A percentile compares a stretch with the other conserved stretches of the same genome.
Conservation (phyloP, 2,888 invertebrate genomes). For the Leistus spinibarbis region DNA sequence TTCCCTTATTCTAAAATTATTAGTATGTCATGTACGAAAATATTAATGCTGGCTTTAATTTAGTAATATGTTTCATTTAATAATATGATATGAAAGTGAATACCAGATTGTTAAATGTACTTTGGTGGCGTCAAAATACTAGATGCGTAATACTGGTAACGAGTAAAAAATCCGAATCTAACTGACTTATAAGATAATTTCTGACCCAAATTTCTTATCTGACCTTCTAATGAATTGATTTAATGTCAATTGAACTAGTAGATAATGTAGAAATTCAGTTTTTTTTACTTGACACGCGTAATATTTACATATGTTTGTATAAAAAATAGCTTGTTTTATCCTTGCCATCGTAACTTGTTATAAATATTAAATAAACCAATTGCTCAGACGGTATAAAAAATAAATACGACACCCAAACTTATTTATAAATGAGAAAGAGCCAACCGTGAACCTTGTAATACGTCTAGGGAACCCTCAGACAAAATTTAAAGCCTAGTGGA, state of each 20-base stretch:
- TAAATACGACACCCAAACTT: not conserved
- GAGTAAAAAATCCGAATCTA: constrained; percentile 2
- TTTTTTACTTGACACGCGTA: not conserved
- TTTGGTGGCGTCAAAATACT: not conserved
- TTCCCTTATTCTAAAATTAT: too few species aligned
- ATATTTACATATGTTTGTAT: not conserved
- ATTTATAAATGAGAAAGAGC: not conserved
- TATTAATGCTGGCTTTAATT: not conserved
- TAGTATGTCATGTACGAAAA: too few species aligned
- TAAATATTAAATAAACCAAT: not conserved
- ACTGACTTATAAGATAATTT: constrained; percentile 18
- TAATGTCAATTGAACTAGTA: not conserved
- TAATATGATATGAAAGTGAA: not conserved
- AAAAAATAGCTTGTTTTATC: not conserved
- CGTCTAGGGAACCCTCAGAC: too few species aligned
- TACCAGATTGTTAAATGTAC: not conserved
- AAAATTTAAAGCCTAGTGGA: too few species aligned
- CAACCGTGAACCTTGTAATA: too few species aligned
- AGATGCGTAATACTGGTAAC: constrained; percentile 22
- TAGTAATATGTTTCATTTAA: not conserved
- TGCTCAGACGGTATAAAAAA: not conserved
- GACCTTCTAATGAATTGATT: constrained; percentile 12
- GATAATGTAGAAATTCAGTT: not conserved
- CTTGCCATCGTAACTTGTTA: not conserved
- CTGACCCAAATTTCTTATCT: constrained; percentile 26